These are phyloP conservation scores for Catajapyx aquilonaris DNA, from an alignment of 1,140 invertebrate species.

Conservation along the genomic window DNA sequence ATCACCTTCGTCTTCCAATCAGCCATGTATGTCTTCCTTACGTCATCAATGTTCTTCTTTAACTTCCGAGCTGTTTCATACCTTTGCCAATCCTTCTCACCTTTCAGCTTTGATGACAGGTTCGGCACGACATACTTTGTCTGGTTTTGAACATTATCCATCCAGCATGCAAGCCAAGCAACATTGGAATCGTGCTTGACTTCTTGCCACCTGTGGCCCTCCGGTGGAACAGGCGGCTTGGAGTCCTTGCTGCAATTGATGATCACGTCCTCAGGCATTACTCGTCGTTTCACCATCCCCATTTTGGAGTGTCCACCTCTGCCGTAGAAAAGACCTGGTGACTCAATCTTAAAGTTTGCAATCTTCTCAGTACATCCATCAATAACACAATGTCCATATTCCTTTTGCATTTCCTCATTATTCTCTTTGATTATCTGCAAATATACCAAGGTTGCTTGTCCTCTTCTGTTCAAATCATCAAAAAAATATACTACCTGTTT, in stretches of 20 bases:
- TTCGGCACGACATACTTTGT: no score
- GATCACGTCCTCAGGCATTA: conserved; percentile 40
- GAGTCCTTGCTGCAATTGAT: conserved; percentile 42
- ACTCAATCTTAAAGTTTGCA: conserved; percentile 45
- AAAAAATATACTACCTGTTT: no score
- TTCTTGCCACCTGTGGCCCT: conserved; percentile 49
- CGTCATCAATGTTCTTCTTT: conserved; percentile 29
- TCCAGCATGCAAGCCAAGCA: no score
- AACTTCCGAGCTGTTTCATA: conserved; percentile 39
- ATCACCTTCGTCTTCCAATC: conserved; percentile 47
- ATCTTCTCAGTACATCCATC: conserved; percentile 47
- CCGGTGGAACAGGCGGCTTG: conserved; percentile 27
- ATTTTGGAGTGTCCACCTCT: conserved; percentile 48
- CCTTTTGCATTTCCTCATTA: conserved; percentile 29
- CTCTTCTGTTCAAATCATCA: no score
- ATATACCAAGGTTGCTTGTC: no score
- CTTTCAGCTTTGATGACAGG: no score
- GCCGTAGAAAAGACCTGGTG: no score
- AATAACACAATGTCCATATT: conserved; percentile 40
- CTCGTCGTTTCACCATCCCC: conserved; percentile 37
- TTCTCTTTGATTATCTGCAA: conserved; percentile 32
- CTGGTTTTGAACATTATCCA: no score
- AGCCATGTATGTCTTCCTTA: conserved; percentile 31
- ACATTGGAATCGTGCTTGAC: conserved; percentile 40
- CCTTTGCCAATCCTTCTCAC: no score